Percentiles rank a stretch among this genome's conserved stretches.
Evolutionary conservation across 1,140 invertebrate species (phyloP).

Genomic region (Brachionus asplanchnoidis): DNA sequence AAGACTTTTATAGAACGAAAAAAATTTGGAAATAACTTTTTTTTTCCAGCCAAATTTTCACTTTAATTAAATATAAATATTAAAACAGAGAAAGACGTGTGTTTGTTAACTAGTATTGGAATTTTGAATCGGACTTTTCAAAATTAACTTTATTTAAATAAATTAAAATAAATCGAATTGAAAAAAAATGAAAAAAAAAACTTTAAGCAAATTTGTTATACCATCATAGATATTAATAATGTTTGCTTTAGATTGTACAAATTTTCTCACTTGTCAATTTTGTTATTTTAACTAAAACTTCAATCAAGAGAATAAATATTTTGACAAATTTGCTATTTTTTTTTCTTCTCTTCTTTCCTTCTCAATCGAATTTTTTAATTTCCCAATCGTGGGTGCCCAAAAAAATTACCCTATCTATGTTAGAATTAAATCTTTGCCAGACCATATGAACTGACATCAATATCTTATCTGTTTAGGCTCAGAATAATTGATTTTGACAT

Average conservation of each 20-base stretch:
- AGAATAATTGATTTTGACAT: neutral
- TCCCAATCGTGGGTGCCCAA: neutral
- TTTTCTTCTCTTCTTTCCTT: neutral
- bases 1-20: neutral
- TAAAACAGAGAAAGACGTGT: neutral
- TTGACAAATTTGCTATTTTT: neutral
- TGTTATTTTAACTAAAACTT: slow-evolving; percentile 5
- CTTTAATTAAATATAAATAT: slow-evolving; percentile 25
- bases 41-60: neutral
- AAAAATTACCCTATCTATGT: neutral
- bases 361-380: neutral
- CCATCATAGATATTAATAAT: slow-evolving; percentile 17
- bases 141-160: slow-evolving; percentile 6
- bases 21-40: neutral
- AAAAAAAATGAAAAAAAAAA: neutral
- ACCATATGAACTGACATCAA: neutral
- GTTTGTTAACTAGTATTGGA: neutral
- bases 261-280: neutral
- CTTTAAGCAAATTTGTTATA: slow-evolving; percentile 11
- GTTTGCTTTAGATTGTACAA: slow-evolving; percentile 2
- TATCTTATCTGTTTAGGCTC: neutral
- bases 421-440: neutral
- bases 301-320: slow-evolving; percentile 14
- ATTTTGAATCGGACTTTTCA: slow-evolving; percentile 1
- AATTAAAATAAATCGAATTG: slow-evolving; percentile 7